These are phyloP conservation scores for Hemibagrus wyckioides DNA, from an alignment of 2,113 vertebrate genomes.

Conservation along the genomic window DNA sequence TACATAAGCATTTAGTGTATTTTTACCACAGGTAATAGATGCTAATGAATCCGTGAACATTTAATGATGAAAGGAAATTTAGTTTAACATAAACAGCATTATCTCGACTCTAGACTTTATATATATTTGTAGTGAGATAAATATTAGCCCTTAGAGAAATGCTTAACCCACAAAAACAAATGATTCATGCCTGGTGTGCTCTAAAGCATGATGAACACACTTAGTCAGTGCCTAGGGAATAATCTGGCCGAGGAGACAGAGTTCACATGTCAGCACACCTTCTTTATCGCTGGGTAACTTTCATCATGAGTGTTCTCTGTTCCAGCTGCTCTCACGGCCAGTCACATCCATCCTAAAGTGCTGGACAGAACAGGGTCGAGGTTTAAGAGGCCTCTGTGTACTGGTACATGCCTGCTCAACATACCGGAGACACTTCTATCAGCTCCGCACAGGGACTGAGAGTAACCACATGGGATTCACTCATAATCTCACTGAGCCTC, in stretches of 20 bases:
- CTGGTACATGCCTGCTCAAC: not conserved
- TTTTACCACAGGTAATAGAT: not conserved
- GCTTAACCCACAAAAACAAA: not conserved
- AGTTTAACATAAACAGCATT: not conserved
- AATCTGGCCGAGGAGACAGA: not conserved
- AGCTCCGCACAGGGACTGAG: not conserved
- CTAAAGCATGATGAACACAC: constrained; percentile 7
- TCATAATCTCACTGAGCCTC: not conserved
- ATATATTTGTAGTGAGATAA: not conserved
- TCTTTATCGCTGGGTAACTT: not conserved
- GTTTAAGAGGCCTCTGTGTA: not conserved
- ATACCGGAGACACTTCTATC: not conserved
- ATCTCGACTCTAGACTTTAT: not conserved
- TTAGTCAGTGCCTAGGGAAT: not conserved
- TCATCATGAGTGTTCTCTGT: constrained; percentile 19
- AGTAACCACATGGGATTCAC: not conserved
- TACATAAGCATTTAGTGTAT: not conserved
- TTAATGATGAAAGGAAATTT: not conserved
- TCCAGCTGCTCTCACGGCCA: constrained; percentile 17
- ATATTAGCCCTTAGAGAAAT: not conserved
- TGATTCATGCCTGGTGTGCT: not conserved
- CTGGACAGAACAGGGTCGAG: not conserved
- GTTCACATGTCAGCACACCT: constrained; percentile 31
- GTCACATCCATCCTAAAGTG: constrained; percentile 10
- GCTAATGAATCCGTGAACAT: not conserved